These are phyloP conservation scores for Heterotilapia buettikoferi DNA, from an alignment of 2,113 vertebrate genomes.

Conservation along the genomic window DNA sequence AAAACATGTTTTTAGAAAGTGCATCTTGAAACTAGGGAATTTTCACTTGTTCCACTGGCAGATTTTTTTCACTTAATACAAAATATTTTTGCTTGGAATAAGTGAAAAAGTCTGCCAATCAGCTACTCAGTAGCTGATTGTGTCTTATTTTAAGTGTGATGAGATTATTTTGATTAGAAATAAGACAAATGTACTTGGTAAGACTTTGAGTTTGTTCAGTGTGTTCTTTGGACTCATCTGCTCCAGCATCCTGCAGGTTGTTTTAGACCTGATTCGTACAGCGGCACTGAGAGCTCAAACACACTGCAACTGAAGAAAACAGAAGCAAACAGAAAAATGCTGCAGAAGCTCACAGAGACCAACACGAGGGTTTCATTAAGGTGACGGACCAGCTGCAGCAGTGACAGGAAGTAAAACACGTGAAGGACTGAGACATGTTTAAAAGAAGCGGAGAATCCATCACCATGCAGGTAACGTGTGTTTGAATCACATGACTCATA, in stretches of 20 bases:
- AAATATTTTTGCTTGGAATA: fast-evolving
- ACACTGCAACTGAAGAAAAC: neutral
- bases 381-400: neutral
- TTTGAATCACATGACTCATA: neutral
- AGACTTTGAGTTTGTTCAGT: neutral
- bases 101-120: neutral
- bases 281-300: neutral
- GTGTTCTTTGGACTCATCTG: neutral
- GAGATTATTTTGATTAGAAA: neutral
- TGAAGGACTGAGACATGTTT: neutral
- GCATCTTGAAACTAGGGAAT: fast-evolving
- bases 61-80: neutral
- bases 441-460: fast-evolving
- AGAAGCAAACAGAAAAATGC: neutral
- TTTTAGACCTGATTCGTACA: neutral
- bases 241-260: neutral
- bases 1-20: neutral
- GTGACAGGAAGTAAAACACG: neutral
- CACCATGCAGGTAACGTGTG: neutral
- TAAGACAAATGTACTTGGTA: fast-evolving
- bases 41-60: neutral
- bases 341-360: neutral
- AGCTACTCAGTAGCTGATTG: neutral
- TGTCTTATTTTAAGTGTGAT: neutral
- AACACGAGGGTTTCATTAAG: neutral